phyloP scores from a whole-genome alignment of 1,140 invertebrate genomes.

The Holcopasites calliopsidis region DNA sequence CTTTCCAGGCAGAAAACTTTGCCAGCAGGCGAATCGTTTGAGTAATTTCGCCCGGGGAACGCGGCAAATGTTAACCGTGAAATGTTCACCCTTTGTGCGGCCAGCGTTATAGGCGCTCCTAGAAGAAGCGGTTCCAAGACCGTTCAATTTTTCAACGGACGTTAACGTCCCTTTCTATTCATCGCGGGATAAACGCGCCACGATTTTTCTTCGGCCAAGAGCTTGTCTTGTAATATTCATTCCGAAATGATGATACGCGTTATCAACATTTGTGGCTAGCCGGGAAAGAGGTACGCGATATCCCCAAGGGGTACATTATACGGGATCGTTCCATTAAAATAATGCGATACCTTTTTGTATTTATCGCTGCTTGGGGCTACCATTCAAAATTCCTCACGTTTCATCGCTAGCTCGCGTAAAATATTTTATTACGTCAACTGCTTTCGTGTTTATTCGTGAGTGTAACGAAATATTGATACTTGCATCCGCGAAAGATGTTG shows the following conservation, averaged over 20 bases:
- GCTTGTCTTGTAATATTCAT: constrained; percentile 23
- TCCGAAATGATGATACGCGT: neutral
- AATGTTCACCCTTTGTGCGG: constrained; percentile 1
- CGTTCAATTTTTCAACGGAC: constrained; percentile 28
- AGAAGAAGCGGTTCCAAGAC: neutral
- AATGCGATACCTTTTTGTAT: neutral
- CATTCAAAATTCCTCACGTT: neutral
- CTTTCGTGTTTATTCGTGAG: neutral
- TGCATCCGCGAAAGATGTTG: too few species aligned
- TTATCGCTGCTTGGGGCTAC: neutral
- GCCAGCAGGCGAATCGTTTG: constrained; percentile 7
- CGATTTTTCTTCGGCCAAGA: constrained; percentile 5
- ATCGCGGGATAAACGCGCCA: neutral
- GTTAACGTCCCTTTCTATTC: constrained; percentile 10
- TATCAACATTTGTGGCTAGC: neutral
- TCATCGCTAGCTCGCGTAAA: too few species aligned
- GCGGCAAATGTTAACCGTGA: neutral
- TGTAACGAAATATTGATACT: neutral
- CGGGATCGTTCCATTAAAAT: neutral
- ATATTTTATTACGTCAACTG: neutral
- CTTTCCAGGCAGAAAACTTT: neutral
- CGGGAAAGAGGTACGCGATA: neutral
- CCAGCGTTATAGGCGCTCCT: too few species aligned
- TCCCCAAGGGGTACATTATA: neutral
- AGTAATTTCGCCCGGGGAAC: constrained; percentile 38